Evolutionary conservation across 2,113 vertebrate genomes (phyloP).

Genomic region (Osmerus mordax): DNA sequence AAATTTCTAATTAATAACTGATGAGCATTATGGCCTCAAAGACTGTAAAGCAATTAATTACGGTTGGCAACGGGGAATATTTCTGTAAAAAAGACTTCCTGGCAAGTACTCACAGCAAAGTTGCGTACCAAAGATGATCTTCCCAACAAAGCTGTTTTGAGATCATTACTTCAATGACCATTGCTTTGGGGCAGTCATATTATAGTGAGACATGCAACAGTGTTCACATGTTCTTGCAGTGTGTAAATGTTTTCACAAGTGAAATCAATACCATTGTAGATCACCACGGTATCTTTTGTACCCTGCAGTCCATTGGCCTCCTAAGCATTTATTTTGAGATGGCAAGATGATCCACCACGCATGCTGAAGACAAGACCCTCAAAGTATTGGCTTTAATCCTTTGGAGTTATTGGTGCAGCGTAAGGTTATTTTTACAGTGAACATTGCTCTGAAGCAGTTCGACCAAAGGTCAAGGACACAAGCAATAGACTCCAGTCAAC

Average conservation of each 20-base stretch:
- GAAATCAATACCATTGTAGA: conserved; percentile 6
- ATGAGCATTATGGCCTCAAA: conserved; percentile 99
- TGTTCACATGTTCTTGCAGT: conserved; percentile 6
- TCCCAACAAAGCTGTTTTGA: conserved; percentile 54
- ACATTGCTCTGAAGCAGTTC: conserved; percentile 30
- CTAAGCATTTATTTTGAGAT: conserved; percentile 24
- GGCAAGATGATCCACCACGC: not conserved
- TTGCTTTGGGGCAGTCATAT: conserved; percentile 36
- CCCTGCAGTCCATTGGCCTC: not conserved
- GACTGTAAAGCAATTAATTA: conserved; percentile 97
- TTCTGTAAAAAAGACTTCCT: conserved; percentile 77
- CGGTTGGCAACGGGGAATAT: conserved; percentile 84
- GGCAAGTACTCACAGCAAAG: conserved; percentile 80
- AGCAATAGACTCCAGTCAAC: conserved; percentile 29
- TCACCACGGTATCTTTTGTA: not conserved
- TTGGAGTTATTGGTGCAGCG: not conserved
- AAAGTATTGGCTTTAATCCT: not conserved
- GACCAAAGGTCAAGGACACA: conserved; percentile 47
- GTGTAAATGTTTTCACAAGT: conserved; percentile 24
- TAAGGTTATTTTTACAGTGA: conserved; percentile 41
- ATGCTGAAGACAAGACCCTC: conserved; percentile 2
- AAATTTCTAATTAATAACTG: conserved; percentile 99
- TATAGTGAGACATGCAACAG: conserved; percentile 28
- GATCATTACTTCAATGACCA: conserved; percentile 65
- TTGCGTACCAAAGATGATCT: conserved; percentile 59